Base-by-base conservation (phyloP, 2,797 vertebrate species). In the Catamblyrhynchus diadema region DNA sequence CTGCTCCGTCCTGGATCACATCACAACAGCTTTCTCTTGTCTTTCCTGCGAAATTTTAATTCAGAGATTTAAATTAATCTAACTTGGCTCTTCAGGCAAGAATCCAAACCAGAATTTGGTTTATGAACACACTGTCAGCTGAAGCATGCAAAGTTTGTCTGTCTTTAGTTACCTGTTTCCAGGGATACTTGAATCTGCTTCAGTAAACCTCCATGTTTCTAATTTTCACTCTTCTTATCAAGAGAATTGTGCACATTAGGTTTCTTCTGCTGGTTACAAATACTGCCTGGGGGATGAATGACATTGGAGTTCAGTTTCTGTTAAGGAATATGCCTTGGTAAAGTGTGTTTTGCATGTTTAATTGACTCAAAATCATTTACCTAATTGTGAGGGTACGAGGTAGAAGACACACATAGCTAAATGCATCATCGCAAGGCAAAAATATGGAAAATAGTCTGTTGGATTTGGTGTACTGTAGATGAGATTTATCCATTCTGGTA, bases 121-220 rank as follows among this genome's bases (percentile, higher is more conserved):
- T 87, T 70, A 27, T 0, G 8, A 93, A 23, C 56, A 18, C 25
- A 1, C 42, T 70, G 81, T 78, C 79, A 91, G 66, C 53, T 71
- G 71, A n/a, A 71, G 48, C 79, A n/a, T 79, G 66, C 32, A 30
- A 70, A 27, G 51, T 59, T 90, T 84, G 62, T 20, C 70, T 93
- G 83, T 51, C 66, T 69, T 81, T 86, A n/a, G 59, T 39, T 81
- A 75, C 93, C 70, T 93, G 77, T 93, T 96, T 81, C 92, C 80
- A 95, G 85, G 82, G 82, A 91, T 83, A 86, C 82, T 81, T 56
- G 50, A 84, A 88, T 94, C 59, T 95, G 62, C 51, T 70, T 61
- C 56, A 86, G 48, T 16, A 59, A 94, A 79, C 56, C 51, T 89
- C 60, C 8, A 1, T 35, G 47, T 50, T 86, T 84, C 86, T 53